phyloP scores from a whole-genome alignment of 2,888 invertebrate species.

The Campopleginae sp. region DNA sequence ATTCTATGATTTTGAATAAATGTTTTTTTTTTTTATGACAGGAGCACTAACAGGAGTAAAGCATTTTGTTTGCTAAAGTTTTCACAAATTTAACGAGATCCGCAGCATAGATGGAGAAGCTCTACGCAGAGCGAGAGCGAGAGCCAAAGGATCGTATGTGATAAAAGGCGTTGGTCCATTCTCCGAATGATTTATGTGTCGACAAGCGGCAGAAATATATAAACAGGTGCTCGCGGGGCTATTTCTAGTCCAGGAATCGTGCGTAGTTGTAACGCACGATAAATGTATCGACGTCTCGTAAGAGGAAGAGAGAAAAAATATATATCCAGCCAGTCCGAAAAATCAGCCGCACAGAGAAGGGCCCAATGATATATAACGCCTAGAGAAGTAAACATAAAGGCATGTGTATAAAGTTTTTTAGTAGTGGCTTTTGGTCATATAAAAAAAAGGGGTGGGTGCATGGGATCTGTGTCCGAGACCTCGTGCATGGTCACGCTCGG shows the following conservation, averaged over 20 bases:
- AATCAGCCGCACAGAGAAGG: conserved; percentile 69
- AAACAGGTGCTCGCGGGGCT: conserved; percentile 80
- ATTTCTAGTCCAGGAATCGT: conserved; percentile 48
- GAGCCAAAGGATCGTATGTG: conserved; percentile 70
- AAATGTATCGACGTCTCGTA: background rate
- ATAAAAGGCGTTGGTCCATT: conserved; percentile 81
- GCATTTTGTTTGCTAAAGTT: conserved; percentile 10
- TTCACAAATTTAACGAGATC: conserved; percentile 27
- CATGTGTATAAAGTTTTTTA: conserved; percentile 30
- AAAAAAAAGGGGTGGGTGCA: conserved; percentile 65
- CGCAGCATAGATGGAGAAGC: background rate
- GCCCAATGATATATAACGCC: conserved; percentile 66
- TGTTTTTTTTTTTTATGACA: too few species aligned
- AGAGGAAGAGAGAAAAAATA: conserved; percentile 29
- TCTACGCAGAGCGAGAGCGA: background rate
- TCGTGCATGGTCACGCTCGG: conserved; percentile 53
- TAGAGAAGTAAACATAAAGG: conserved; percentile 56
- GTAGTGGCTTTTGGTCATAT: conserved; percentile 26
- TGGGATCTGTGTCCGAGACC: conserved; percentile 35
- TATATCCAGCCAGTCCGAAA: conserved; percentile 56
- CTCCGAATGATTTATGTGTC: conserved; percentile 80
- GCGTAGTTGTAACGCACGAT: background rate
- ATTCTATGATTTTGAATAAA: too few species aligned
- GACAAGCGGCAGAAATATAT: conserved; percentile 79
- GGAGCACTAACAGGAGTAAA: too few species aligned